These are phyloP conservation scores for Crocuta crocuta DNA, from an alignment of 2,113 vertebrate species.

Conservation along the genomic window DNA sequence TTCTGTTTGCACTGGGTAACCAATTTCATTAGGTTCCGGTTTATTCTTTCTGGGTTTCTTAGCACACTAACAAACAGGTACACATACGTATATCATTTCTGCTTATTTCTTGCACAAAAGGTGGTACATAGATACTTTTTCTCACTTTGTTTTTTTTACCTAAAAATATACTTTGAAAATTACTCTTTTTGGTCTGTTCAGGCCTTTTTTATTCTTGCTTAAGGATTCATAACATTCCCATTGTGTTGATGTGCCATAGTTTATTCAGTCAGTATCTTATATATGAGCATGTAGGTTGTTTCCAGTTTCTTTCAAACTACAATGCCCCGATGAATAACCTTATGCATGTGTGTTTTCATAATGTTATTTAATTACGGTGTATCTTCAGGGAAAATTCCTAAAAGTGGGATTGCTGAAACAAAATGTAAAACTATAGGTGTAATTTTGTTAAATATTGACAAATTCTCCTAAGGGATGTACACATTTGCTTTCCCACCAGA, in stretches of 20 bases:
- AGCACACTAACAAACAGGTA: neutral
- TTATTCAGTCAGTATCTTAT: neutral
- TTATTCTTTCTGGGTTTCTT: neutral
- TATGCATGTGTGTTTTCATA: neutral
- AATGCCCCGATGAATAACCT: neutral
- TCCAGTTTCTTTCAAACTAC: neutral
- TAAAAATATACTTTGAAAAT: neutral
- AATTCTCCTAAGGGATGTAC: neutral
- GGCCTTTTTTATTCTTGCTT: neutral
- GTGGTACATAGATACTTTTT: neutral
- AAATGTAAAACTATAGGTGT: neutral
- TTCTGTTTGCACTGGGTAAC: neutral
- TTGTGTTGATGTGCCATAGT: neutral
- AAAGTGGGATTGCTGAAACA: neutral
- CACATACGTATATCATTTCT: neutral
- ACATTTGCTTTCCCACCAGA: neutral
- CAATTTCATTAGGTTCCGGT: neutral
- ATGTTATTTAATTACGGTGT: neutral
- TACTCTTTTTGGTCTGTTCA: fast-evolving
- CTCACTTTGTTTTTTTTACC: neutral
- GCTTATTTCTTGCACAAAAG: neutral
- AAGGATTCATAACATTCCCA: neutral
- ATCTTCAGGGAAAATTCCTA: conserved; percentile 39
- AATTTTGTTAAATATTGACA: neutral
- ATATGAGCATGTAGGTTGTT: neutral